These are phyloP conservation scores for Tachystola acroxantha DNA, from an alignment of 2,888 invertebrate species.

Conservation along the genomic window DNA sequence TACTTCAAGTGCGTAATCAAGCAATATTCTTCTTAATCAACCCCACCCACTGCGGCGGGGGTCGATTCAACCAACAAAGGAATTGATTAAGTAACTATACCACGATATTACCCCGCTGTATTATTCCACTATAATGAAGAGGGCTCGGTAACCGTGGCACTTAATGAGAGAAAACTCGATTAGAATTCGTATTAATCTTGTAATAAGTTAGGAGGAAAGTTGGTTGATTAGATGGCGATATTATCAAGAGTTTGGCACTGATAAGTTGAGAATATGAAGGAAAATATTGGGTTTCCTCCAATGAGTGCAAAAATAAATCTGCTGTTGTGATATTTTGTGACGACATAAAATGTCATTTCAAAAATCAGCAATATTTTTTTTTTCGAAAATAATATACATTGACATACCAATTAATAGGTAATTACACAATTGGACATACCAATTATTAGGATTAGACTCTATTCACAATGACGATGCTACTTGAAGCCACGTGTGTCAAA, in stretches of 20 bases:
- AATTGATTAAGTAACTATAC: slow-evolving; percentile 78
- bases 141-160: slow-evolving; percentile 73
- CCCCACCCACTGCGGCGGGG: slow-evolving; percentile 68
- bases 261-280: no score
- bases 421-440: no score
- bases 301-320: no score
- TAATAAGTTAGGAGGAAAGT: slow-evolving; percentile 61
- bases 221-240: slow-evolving; percentile 47
- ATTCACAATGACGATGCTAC: no score
- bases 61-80: slow-evolving; percentile 75
- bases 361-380: no score
- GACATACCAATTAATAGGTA: no score
- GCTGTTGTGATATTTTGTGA: no score
- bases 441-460: no score
- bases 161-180: slow-evolving; percentile 77
- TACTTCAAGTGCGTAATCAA: slow-evolving; percentile 74
- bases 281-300: no score
- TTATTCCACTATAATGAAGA: slow-evolving; percentile 76
- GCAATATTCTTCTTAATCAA: slow-evolving; percentile 78
- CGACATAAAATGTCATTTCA: no score
- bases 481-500: no score
- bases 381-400: no score
- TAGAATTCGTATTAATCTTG: slow-evolving; percentile 75
- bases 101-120: slow-evolving; percentile 72
- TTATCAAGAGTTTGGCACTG: slow-evolving; percentile 16